Evolutionary conservation across 2,888 invertebrate species (phyloP).

Genomic region (Macropis europaea): DNA sequence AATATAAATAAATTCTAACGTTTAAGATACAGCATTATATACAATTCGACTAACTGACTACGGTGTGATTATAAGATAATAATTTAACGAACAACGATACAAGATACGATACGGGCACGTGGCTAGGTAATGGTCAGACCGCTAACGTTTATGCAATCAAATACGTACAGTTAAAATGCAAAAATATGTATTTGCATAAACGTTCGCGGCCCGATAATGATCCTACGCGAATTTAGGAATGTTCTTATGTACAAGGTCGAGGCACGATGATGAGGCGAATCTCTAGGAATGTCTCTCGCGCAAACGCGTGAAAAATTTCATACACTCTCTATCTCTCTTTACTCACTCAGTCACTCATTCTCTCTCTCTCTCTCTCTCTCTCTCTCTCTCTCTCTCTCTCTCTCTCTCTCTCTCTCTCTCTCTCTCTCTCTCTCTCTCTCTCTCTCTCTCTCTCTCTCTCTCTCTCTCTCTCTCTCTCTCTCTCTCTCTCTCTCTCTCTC

Average conservation of each 20-base stretch:
- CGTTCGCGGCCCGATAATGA: no score
- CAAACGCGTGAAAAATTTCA: conserved; percentile 15
- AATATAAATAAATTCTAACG: conserved; percentile 58
- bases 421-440: no score
- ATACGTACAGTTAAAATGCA: no score
- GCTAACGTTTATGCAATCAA: no score
- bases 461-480: no score
- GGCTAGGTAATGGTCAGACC: neutral
- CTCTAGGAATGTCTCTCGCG: conserved; percentile 42
- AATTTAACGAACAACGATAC: conserved; percentile 57
- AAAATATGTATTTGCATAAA: no score
- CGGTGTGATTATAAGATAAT: conserved; percentile 48
- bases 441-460: no score
- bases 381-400: no score
- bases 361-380: neutral
- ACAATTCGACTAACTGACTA: conserved; percentile 31
- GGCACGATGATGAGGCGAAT: conserved; percentile 30
- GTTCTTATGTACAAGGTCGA: conserved; percentile 63
- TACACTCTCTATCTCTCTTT: neutral
- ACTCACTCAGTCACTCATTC: neutral
- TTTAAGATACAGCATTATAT: conserved; percentile 44
- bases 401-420: no score
- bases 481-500: no score
- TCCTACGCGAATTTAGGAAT: conserved; percentile 59
- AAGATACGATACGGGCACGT: conserved; percentile 34